Conservation (phyloP, 2,888 invertebrate species). For the Helleia helle region DNA sequence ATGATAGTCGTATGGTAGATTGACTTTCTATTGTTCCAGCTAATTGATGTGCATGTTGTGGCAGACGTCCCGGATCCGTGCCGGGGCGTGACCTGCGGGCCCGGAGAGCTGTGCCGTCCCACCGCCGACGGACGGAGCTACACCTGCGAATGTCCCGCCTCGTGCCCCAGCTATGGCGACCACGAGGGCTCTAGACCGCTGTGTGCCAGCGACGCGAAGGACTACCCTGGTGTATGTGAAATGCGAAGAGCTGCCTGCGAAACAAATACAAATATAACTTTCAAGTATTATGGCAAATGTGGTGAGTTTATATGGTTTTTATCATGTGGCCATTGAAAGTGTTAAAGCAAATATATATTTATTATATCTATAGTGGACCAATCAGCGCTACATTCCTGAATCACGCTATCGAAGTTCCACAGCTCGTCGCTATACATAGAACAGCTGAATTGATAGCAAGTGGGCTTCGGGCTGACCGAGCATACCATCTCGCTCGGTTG, state of each 20-base stretch:
- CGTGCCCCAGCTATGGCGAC: constrained; percentile 88
- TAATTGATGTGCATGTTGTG: constrained; percentile 26
- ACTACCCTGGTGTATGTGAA: constrained; percentile 90
- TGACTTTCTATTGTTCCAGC: constrained; percentile 25
- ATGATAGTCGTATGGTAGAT: constrained; percentile 19
- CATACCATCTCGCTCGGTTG: too few relatives aligned
- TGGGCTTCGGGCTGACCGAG: too few relatives aligned
- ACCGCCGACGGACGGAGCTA: constrained; percentile 80
- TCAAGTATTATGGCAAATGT: constrained; percentile 90
- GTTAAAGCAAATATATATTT: too few relatives aligned
- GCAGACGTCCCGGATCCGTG: constrained; percentile 80
- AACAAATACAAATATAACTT: constrained; percentile 81
- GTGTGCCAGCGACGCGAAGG: constrained; percentile 87
- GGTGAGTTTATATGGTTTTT: constrained; percentile 84
- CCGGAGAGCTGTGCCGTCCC: constrained; percentile 83
- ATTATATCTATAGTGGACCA: too few relatives aligned
- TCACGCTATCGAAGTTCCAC: too few relatives aligned
- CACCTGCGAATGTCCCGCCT: constrained; percentile 84
- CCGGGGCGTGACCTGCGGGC: constrained; percentile 83
- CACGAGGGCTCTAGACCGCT: constrained; percentile 85
- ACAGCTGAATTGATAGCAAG: too few relatives aligned
- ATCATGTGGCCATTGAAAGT: too few relatives aligned
- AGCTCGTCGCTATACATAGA: too few relatives aligned
- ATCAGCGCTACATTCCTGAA: too few relatives aligned
- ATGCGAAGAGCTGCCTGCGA: constrained; percentile 86